These are phyloP conservation scores for Meiosimyza platycephala DNA, from an alignment of 2,888 invertebrate species.

Conservation along the genomic window DNA sequence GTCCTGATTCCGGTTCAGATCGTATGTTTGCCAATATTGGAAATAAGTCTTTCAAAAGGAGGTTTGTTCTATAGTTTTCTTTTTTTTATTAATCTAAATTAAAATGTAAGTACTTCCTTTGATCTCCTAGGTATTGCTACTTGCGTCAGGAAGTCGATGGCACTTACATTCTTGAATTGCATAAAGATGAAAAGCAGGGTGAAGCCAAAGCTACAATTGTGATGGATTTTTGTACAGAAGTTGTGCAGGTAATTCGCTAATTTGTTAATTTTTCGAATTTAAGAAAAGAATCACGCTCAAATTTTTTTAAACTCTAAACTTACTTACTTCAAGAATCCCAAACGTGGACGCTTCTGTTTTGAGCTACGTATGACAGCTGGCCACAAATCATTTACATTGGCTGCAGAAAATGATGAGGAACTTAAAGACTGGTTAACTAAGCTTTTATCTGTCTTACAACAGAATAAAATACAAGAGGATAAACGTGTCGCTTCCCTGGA, in stretches of 20 bases:
- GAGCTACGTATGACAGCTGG: conserved; percentile 88
- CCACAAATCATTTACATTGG: conserved; percentile 86
- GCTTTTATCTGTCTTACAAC: conserved; percentile 84
- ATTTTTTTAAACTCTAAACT: neutral
- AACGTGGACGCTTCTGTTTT: conserved; percentile 87
- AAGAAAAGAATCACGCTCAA: no score
- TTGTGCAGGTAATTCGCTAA: conserved; percentile 74
- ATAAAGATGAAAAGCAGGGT: conserved; percentile 92
- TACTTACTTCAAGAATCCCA: conserved; percentile 74
- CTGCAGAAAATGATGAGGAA: conserved; percentile 88
- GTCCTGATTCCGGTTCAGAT: conserved; percentile 90
- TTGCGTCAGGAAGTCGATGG: conserved; percentile 91
- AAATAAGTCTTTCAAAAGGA: conserved; percentile 91
- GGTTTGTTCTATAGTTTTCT: conserved; percentile 54
- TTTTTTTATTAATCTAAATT: neutral
- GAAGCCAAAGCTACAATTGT: conserved; percentile 93
- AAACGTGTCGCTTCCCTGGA: conserved; percentile 78
- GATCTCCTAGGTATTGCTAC: conserved; percentile 77
- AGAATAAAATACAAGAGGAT: conserved; percentile 83
- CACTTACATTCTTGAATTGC: conserved; percentile 89
- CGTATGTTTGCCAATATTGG: conserved; percentile 91
- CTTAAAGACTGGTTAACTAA: conserved; percentile 85
- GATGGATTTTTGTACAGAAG: conserved; percentile 93
- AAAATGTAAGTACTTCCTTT: neutral
- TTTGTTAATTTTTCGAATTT: no score